These are phyloP conservation scores for Lathronympha strigana DNA, from an alignment of 2,888 invertebrate genomes.

Conservation along the genomic window DNA sequence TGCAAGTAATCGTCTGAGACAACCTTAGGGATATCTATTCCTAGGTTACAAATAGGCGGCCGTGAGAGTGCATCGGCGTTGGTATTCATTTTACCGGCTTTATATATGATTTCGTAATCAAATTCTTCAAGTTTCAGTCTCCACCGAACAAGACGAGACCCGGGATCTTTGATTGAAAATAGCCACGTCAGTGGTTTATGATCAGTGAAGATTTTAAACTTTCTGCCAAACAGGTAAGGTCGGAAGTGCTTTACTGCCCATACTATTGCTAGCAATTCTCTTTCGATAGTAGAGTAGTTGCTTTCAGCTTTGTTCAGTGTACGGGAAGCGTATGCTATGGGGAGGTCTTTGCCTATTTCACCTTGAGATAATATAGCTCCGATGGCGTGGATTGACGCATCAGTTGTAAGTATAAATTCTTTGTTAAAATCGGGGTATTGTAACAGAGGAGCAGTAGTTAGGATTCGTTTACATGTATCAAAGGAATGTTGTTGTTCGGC, in stretches of 20 bases:
- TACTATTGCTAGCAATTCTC: conserved; percentile 37
- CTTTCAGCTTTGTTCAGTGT: conserved; percentile 39
- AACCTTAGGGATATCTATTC: too few relatives aligned
- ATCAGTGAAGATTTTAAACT: conserved; percentile 1
- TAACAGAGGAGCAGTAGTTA: too few relatives aligned
- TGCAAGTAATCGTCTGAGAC: neutral
- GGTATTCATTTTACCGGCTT: conserved; percentile 30
- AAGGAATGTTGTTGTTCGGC: conserved; percentile 43
- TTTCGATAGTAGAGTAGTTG: conserved; percentile 17
- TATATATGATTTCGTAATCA: conserved; percentile 21
- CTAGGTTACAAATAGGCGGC: neutral
- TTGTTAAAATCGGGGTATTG: conserved; percentile 45
- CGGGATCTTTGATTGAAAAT: conserved; percentile 31
- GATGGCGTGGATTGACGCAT: conserved; percentile 44
- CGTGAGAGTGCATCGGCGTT: conserved; percentile 35
- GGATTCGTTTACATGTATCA: conserved; percentile 43
- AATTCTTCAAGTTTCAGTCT: conserved; percentile 31
- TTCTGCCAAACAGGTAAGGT: conserved; percentile 10
- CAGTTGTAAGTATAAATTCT: conserved; percentile 47
- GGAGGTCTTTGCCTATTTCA: conserved; percentile 41
- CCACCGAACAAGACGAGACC: conserved; percentile 18
- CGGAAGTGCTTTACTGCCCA: conserved; percentile 35
- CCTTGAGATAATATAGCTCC: conserved; percentile 43
- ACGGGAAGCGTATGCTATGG: conserved; percentile 40
- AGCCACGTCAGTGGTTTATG: conserved; percentile 18